These are phyloP conservation scores for Muntiacus muntjak DNA, from an alignment of 2,113 vertebrate genomes.

Conservation along the genomic window DNA sequence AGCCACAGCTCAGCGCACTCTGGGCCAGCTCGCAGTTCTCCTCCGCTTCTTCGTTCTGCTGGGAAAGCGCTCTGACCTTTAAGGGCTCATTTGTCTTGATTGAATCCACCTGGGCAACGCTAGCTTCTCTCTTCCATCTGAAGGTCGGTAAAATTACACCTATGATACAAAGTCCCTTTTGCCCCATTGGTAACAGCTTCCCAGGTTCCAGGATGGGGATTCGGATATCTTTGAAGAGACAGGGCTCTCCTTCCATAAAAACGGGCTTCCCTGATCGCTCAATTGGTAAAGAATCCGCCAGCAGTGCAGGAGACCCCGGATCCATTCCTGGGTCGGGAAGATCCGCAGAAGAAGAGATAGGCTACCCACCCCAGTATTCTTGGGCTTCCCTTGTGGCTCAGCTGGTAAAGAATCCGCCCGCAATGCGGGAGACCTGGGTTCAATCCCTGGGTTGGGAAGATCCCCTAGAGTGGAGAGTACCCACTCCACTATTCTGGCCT, in stretches of 20 bases:
- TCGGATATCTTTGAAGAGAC: background rate
- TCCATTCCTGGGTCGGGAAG: background rate
- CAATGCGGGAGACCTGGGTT: background rate
- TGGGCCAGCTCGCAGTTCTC: background rate
- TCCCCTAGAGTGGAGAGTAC: background rate
- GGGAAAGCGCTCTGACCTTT: background rate
- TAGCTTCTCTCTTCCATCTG: background rate
- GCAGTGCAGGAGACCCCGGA: background rate
- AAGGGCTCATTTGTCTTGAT: background rate
- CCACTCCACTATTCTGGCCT: background rate
- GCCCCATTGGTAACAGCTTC: background rate
- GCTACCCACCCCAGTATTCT: background rate
- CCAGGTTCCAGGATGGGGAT: background rate
- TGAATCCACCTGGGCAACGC: background rate
- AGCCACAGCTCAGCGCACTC: rapidly evolving
- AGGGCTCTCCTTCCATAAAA: background rate
- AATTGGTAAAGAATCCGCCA: background rate
- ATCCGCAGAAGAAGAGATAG: background rate
- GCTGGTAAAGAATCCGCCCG: background rate
- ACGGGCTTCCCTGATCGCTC: rapidly evolving
- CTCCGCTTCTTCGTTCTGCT: background rate
- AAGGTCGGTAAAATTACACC: background rate
- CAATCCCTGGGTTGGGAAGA: background rate
- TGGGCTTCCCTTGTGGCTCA: background rate
- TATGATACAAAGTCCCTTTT: background rate